Percentiles rank a stretch among this genome's conserved stretches.
phyloP scores from a whole-genome alignment of 2,888 invertebrate genomes.

The Pasiphila rectangulata region DNA sequence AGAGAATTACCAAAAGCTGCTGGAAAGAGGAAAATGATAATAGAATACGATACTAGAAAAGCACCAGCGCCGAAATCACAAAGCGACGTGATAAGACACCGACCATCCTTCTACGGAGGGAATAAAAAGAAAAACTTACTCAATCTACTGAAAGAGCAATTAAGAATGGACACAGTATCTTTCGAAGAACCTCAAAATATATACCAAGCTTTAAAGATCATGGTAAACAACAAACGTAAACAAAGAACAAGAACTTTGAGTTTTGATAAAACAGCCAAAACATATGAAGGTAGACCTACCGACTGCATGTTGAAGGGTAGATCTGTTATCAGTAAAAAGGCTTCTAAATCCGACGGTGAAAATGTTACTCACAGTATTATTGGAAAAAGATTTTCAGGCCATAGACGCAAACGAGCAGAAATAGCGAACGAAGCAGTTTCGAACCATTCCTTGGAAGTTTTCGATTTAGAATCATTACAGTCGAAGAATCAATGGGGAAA shows the following conservation, averaged over 20 bases:
- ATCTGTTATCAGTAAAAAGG: slow-evolving; percentile 37
- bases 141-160: slow-evolving; percentile 49
- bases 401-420: not conserved
- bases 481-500: not conserved
- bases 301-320: slow-evolving; percentile 42
- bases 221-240: slow-evolving; percentile 50
- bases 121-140: slow-evolving; percentile 44
- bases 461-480: slow-evolving; percentile 42
- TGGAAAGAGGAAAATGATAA: not conserved
- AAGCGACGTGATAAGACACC: slow-evolving; percentile 13
- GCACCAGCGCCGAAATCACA: slow-evolving; percentile 17
- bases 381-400: not conserved
- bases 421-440: slow-evolving; percentile 27
- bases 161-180: slow-evolving; percentile 35
- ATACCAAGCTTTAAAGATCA: slow-evolving; percentile 53
- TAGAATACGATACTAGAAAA: slow-evolving; percentile 24
- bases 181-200: slow-evolving; percentile 53
- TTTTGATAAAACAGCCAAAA: slow-evolving; percentile 16
- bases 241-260: slow-evolving; percentile 25
- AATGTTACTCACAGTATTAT: not conserved
- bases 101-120: slow-evolving; percentile 28
- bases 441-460: slow-evolving; percentile 46
- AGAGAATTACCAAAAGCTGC: not conserved
- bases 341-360: slow-evolving; percentile 6
- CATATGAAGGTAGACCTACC: not conserved